Evolutionary conservation across 37 sponge, comb jelly and placozoan genomes (phyloP).

Genomic region (Beroe forskalii): DNA sequence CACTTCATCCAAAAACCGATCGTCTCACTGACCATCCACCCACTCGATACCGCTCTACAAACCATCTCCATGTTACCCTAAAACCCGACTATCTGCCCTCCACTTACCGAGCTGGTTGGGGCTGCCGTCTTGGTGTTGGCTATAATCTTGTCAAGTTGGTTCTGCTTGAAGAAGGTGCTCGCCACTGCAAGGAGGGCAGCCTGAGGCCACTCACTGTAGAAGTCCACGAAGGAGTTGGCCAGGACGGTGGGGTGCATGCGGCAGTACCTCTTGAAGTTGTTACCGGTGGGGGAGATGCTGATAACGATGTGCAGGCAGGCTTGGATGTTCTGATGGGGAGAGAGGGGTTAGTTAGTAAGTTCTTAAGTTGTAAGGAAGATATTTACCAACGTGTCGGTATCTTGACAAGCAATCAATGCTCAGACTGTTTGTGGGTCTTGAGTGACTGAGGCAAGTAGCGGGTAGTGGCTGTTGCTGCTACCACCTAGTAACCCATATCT

Average conservation of each 20-base stretch:
- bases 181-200: constrained; percentile 71
- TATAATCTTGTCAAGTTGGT: constrained; percentile 6
- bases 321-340: constrained; percentile 31
- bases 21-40: no score
- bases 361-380: no score
- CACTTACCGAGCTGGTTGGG: constrained; percentile 33
- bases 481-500: no score
- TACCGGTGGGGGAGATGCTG: constrained; percentile 68
- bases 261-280: constrained; percentile 51
- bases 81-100: not conserved
- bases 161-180: constrained; percentile 64
- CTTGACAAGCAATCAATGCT: no score
- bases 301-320: constrained; percentile 70
- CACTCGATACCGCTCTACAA: no score
- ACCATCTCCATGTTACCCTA: no score
- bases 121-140: constrained; percentile 34
- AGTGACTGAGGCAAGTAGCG: no score
- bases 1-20: no score
- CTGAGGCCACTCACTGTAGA: constrained; percentile 74
- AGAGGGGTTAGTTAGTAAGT: no score
- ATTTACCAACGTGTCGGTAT: no score
- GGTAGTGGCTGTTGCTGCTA: no score
- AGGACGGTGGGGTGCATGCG: constrained; percentile 69
- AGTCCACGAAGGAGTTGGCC: constrained; percentile 68
- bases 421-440: no score